These are phyloP conservation scores for Lepus europaeus DNA, from an alignment of 2,113 vertebrate genomes.

Conservation along the genomic window DNA sequence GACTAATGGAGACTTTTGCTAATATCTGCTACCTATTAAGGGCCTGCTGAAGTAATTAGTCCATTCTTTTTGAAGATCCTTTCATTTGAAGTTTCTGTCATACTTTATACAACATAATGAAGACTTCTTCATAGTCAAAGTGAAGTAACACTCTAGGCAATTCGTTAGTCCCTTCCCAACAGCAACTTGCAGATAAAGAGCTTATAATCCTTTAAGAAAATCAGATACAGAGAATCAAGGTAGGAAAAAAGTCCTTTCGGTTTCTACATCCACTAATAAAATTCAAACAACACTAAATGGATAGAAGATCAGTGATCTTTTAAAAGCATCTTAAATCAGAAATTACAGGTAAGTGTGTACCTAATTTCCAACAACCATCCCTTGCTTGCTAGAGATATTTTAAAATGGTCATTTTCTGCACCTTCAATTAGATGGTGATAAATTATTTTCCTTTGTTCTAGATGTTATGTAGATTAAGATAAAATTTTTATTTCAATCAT, in stretches of 20 bases:
- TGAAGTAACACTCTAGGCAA: background rate
- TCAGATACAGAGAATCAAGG: background rate
- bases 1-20: background rate
- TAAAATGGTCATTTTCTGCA: conserved; percentile 1
- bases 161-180: background rate
- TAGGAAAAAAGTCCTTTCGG: background rate
- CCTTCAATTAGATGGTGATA: background rate
- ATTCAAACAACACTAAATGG: background rate
- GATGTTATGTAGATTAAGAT: background rate
- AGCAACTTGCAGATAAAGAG: background rate
- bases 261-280: background rate
- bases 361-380: background rate
- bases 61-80: background rate
- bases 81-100: conserved; percentile 1
- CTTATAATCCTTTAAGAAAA: background rate
- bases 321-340: conserved; percentile 7
- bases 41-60: background rate
- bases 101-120: background rate
- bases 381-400: background rate
- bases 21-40: background rate
- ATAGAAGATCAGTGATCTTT: background rate
- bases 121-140: background rate
- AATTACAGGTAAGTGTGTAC: background rate
- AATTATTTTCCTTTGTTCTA: background rate
- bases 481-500: background rate